Evolutionary conservation across 2,113 vertebrate species (phyloP), one percentile per base, ranked within the genome.

Genomic region (Ariopsis seemanni): DNA sequence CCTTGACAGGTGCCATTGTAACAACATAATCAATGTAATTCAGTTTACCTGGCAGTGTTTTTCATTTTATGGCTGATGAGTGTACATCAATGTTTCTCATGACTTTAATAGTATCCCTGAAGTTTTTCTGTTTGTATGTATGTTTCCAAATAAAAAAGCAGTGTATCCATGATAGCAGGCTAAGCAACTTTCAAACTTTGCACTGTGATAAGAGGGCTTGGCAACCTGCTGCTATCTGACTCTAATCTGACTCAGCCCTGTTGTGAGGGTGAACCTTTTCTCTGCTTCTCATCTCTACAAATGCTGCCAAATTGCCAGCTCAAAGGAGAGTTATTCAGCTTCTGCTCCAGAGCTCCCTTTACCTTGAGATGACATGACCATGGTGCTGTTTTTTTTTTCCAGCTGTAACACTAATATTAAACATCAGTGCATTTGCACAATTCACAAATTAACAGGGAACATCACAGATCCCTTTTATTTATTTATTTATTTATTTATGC

Each of bases 221-320:
- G 89, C 91, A 83, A 85, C 93, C 92, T 87, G 92, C 93, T 92
- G 93, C 84, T 89, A 60, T 55, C 90, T 91, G 93, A 90, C 91
- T 92, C 71, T 91, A 89, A 86, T 72, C 87, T 90, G 90, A 94
- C 93, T 90, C 89, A 88, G 86, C 67, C 84, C 75, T 80, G 74
- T 79, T 17, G 85, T 69, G 85, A 65, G 60, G 58, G 48, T 89
- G 81, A 77, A 48, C 89, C 86, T 81, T 60, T 89, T 85, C 89
- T 69, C 81, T 83, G 67, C 67, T 57, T 86, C 77, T 55, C 78
- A 58, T 79, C 27, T 30, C 58, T 17, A 58, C 53, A 78, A 77
- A 52, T 58, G 48, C 50, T 55, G 60, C 27, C 42, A 80, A 67
- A 67, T 48, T 75, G 53, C 55, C 80, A 83, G 67, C 48, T 63